Evolutionary conservation across 2,888 invertebrate genomes (phyloP).

Genomic region (Sesia apiformis): DNA sequence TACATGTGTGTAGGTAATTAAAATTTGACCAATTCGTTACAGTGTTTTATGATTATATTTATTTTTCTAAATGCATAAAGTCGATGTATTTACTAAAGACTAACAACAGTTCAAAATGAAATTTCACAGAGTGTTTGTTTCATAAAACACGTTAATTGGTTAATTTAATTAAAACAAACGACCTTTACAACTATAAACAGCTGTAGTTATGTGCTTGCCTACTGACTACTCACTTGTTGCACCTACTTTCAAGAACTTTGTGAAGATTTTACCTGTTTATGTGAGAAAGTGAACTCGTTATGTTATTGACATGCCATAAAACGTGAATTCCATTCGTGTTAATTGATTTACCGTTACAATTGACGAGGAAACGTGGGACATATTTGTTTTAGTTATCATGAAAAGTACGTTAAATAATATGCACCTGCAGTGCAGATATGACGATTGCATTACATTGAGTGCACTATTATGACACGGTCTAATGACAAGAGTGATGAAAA

Average conservation of each 20-base stretch:
- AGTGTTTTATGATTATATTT: too few relatives aligned
- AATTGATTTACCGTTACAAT: conserved; percentile 55
- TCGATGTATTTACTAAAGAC: too few relatives aligned
- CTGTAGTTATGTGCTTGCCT: conserved; percentile 30
- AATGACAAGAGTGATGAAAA: conserved; percentile 31
- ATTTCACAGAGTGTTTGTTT: too few relatives aligned
- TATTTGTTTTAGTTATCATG: conserved; percentile 37
- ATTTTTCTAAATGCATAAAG: too few relatives aligned
- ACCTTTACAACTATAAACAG: conserved; percentile 23
- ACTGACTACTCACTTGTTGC: conserved; percentile 29
- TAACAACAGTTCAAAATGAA: too few relatives aligned
- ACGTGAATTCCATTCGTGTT: conserved; percentile 28
- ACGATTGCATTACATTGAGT: conserved; percentile 29
- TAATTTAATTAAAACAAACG: background rate
- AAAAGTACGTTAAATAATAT: conserved; percentile 49
- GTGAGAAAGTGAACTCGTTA: conserved; percentile 53
- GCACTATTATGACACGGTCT: conserved; percentile 38
- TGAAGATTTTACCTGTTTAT: conserved; percentile 44
- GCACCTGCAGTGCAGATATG: conserved; percentile 58
- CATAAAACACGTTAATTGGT: too few relatives aligned
- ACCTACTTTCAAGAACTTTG: conserved; percentile 56
- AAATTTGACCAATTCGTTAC: too few relatives aligned
- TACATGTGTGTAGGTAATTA: too few relatives aligned
- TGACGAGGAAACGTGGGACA: conserved; percentile 43
- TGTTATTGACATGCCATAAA: conserved; percentile 33